Evolutionary conservation across 2,113 vertebrate genomes (phyloP).

Genomic region (Hemiscyllium ocellatum): DNA sequence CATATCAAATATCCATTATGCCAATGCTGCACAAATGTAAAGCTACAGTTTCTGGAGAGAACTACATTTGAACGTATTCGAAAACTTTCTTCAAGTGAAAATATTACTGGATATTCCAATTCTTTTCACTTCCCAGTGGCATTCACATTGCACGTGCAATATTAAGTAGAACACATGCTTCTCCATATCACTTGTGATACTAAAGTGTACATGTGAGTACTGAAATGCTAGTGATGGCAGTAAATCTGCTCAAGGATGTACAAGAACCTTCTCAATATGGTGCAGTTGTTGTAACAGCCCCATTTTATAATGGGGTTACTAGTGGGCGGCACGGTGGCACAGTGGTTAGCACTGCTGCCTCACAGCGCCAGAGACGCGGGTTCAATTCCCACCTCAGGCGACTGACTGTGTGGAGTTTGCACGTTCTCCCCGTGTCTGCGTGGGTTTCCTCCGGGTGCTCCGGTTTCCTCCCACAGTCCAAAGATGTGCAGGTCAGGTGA

Average conservation of each 20-base stretch:
- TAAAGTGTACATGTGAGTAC: background rate
- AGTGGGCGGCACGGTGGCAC: too few relatives aligned
- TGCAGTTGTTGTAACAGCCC: background rate
- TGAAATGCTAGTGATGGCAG: background rate
- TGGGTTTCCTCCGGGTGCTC: too few relatives aligned
- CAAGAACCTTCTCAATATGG: background rate
- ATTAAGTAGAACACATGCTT: background rate
- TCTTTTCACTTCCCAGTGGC: background rate
- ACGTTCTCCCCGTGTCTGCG: too few relatives aligned
- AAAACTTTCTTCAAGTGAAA: background rate
- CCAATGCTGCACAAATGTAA: background rate
- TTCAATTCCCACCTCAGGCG: too few relatives aligned
- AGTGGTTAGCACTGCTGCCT: too few relatives aligned
- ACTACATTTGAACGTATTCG: background rate
- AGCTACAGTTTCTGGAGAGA: background rate
- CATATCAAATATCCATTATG: background rate
- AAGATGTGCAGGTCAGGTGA: too few relatives aligned
- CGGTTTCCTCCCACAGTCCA: too few relatives aligned
- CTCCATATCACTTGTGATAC: background rate
- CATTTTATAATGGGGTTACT: background rate
- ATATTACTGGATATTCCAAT: background rate
- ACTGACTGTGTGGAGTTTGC: too few relatives aligned
- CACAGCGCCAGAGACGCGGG: too few relatives aligned
- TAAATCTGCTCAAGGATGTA: background rate
- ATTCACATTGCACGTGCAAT: background rate